Conservation (phyloP, 2,888 invertebrate species). For the Meta bourneti region DNA sequence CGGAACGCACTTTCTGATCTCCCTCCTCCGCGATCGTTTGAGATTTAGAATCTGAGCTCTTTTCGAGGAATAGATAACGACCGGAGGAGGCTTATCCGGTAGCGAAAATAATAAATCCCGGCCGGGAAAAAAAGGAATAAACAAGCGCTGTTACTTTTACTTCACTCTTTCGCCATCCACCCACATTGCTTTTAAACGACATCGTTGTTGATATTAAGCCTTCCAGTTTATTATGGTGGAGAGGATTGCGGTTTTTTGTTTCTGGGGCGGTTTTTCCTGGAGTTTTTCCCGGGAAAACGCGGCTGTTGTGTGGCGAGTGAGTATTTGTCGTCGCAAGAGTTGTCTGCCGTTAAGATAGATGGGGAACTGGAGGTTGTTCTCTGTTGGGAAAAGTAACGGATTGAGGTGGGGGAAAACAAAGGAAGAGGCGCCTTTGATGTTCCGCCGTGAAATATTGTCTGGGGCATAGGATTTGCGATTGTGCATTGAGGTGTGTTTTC, state of each 20-base stretch:
- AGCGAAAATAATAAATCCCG: conserved; percentile 69
- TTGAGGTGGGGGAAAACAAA: no score
- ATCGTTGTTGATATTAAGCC: conserved; percentile 70
- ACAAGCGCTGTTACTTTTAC: conserved; percentile 60
- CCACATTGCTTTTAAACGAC: conserved; percentile 62
- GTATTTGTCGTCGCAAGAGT: no score
- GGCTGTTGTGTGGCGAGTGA: no score
- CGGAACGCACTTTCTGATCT: conserved; percentile 28
- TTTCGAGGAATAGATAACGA: conserved; percentile 58
- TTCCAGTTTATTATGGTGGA: conserved; percentile 50
- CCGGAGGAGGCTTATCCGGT: conserved; percentile 43
- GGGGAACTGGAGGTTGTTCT: no score
- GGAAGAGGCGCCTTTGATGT: no score
- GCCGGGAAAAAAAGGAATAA: conserved; percentile 33
- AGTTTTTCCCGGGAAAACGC: neutral
- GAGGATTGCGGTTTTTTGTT: conserved; percentile 47
- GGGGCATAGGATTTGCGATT: no score
- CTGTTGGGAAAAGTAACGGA: no score
- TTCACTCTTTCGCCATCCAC: conserved; percentile 20
- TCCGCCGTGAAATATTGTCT: no score
- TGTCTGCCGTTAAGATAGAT: no score
- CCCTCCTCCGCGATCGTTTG: conserved; percentile 25
- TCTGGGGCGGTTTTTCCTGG: conserved; percentile 17
- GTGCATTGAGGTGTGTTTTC: no score
- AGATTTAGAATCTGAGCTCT: conserved; percentile 57